phyloP scores from a whole-genome alignment of 2,113 vertebrate genomes.

The Gallinago undulata region DNA sequence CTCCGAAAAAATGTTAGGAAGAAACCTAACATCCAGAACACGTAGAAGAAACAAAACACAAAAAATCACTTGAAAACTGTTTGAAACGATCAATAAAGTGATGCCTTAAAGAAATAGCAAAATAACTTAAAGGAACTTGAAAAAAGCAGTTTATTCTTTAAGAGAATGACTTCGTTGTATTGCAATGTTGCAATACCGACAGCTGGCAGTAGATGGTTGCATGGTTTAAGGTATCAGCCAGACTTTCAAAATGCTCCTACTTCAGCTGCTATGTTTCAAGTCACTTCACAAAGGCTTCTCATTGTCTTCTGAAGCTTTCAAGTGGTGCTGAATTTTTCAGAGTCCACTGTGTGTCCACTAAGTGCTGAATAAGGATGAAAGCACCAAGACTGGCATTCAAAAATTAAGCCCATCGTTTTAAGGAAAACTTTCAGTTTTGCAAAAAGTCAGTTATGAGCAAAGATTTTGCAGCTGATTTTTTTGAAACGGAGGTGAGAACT shows the following conservation, averaged over 20 bases:
- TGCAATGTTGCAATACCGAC: neutral
- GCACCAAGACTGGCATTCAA: neutral
- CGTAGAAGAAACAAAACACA: neutral
- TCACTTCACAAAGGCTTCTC: neutral
- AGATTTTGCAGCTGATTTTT: neutral
- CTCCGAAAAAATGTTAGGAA: neutral
- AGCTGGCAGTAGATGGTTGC: conserved; percentile 37
- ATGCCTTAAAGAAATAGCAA: neutral
- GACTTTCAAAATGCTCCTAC: neutral
- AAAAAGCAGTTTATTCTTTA: neutral
- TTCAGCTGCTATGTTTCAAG: neutral
- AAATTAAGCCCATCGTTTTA: neutral
- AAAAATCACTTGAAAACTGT: neutral
- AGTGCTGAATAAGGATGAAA: neutral
- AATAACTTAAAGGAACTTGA: neutral
- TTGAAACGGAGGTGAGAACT: neutral
- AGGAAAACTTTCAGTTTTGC: neutral
- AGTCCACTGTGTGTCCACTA: neutral
- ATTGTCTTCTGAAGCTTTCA: neutral
- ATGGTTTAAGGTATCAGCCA: neutral
- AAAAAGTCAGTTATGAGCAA: neutral
- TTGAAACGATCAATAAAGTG: neutral
- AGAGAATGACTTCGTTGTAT: accelerated
- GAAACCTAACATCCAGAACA: neutral
- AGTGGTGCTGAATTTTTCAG: neutral